Percentiles rank a stretch among this genome's conserved stretches.
phyloP scores from a whole-genome alignment of 1,140 invertebrate species.

The Cydia splendana region DNA sequence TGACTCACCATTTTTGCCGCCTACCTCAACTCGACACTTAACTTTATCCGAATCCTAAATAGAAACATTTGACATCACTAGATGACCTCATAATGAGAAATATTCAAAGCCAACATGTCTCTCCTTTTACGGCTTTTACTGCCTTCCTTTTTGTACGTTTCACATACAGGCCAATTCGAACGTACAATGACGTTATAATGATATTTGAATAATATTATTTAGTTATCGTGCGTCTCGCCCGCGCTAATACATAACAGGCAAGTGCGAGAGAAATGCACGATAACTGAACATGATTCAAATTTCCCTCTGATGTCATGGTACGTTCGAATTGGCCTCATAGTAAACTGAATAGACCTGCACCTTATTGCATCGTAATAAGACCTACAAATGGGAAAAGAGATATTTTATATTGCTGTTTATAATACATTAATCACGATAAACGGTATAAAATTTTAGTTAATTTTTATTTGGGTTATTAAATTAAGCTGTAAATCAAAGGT shows the following conservation, averaged over 20 bases:
- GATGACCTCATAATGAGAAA: not conserved
- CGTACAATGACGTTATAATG: no score
- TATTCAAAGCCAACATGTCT: not conserved
- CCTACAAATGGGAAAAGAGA: not conserved
- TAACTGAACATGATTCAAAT: no score
- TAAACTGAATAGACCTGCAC: not conserved
- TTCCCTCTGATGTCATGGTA: no score
- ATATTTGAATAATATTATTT: no score
- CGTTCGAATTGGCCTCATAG: no score
- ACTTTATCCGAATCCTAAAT: not conserved
- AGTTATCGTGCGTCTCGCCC: no score
- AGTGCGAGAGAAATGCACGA: no score
- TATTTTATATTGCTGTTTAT: not conserved
- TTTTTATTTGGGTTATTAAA: not conserved
- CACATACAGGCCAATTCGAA: no score
- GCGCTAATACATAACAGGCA: no score
- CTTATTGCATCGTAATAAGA: not conserved
- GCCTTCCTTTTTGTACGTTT: no score
- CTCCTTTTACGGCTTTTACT: not conserved
- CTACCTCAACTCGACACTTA: not conserved
- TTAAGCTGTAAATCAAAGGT: not conserved
- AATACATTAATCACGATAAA: not conserved
- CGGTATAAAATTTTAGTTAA: no score
- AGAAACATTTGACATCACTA: constrained; percentile 1
- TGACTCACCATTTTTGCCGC: constrained; percentile 6